phyloP scores from a whole-genome alignment of 2,888 invertebrate genomes.

The Acholoe squamosa region DNA sequence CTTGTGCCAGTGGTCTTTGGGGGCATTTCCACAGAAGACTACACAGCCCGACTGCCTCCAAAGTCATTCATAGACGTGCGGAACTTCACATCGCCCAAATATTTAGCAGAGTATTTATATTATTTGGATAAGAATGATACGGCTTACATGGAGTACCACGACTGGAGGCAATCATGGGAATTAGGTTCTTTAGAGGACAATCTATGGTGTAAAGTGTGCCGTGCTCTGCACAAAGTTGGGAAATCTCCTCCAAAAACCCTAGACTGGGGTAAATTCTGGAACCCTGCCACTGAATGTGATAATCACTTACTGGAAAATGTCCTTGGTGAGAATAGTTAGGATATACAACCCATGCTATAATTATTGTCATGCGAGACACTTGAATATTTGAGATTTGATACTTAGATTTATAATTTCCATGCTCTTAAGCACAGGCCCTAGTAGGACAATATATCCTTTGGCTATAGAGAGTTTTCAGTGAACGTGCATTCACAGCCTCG shows the following conservation, averaged over 20 bases:
- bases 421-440: no score
- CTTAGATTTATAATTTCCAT: no score
- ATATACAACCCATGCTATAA: no score
- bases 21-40: background rate
- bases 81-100: background rate
- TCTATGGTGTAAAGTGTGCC: background rate
- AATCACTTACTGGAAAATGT: background rate
- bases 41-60: background rate
- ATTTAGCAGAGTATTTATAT: background rate
- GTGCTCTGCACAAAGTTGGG: background rate
- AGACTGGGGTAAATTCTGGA: constrained; percentile 4
- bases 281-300: background rate
- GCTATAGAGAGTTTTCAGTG: no score
- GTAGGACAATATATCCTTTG: no score
- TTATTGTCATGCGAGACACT: no score
- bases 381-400: no score
- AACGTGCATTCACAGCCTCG: no score
- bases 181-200: background rate
- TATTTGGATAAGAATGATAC: background rate
- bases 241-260: background rate
- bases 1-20: background rate
- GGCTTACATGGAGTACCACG: background rate
- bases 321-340: no score
- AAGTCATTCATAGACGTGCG: background rate
- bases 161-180: background rate